Percentiles rank a stretch among this genome's conserved stretches.
Conservation (phyloP, 2,797 vertebrate genomes). For the Periparus ater region DNA sequence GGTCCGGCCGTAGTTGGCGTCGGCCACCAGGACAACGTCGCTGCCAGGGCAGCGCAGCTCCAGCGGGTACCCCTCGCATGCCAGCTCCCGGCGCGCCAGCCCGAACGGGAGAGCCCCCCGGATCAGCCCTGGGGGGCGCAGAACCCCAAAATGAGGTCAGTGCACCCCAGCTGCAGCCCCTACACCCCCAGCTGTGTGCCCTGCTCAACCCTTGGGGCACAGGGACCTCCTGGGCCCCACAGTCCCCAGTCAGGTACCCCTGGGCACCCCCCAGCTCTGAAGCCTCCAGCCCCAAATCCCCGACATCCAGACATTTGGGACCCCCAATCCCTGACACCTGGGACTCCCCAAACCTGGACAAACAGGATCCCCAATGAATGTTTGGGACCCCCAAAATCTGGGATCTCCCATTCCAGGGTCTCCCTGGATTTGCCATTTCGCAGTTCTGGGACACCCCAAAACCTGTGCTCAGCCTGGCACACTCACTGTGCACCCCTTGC, state of each 20-base stretch:
- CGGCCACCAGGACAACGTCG: slow-evolving; percentile 95
- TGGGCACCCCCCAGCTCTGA: neutral
- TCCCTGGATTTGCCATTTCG: no score
- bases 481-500: no score
- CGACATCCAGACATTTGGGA: neutral
- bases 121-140: neutral
- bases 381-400: no score
- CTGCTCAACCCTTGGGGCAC: neutral
- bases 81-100: slow-evolving; percentile 73
- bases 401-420: no score
- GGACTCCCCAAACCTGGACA: no score
- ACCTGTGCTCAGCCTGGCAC: no score
- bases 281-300: neutral
- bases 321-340: neutral
- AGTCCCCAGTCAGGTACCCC: neutral
- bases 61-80: slow-evolving; percentile 94
- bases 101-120: neutral
- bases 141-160: neutral
- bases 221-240: no score
- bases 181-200: no score
- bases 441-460: no score
- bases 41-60: slow-evolving; percentile 84
- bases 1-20: slow-evolving; percentile 92
- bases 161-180: no score
- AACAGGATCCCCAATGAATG: no score